Evolutionary conservation across 2,888 invertebrate genomes (phyloP), one percentile per base, ranked within the genome.

Genomic region (Machimus rusticus): DNA sequence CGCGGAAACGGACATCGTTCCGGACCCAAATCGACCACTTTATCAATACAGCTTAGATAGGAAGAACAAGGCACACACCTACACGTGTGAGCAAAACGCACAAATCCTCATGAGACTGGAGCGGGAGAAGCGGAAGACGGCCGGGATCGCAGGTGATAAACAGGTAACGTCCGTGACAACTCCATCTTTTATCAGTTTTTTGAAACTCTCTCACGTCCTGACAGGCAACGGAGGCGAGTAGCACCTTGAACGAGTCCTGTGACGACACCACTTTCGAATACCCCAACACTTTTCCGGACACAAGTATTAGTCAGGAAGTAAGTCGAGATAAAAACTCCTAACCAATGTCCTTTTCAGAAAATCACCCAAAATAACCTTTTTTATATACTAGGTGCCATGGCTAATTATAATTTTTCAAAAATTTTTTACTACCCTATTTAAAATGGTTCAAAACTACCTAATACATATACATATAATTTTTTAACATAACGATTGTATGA

Each of bases 31-130:
- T 19, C 90, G 92, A 79, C 93, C 93, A 66, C 89, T 93, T 19
- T 93, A 92, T 89, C 93, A 94, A 89, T 93, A 93, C 89, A 93
- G 93, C 89, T 90, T 94, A 90, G 94, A 94, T 90, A 90, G 93
- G 14, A 91, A 92, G 57, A 91, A 91, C 87, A 92, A 92, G 89
- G 91, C 93, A 86, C 93, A 94, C 90, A 93, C 93, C 51, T 93
- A 93, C 90, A 93, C 92, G 87, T 94, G 93, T 90, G 94, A 94
- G 89, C 94, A 94, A 89, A 93, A 93, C 89, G 93, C 93, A 89
- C 93, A 93, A 90, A 93, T 93, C 89, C 91, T 93, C 89, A 91
- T 93, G 90, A 91, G 93, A 90, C 90, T 93, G 89, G 93, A 93
- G 90, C 91, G 92, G 88, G 93, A 93, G 87, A 92, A 92, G 51